These are phyloP conservation scores for Diprion similis DNA, from an alignment of 1,140 invertebrate genomes.

Conservation along the genomic window DNA sequence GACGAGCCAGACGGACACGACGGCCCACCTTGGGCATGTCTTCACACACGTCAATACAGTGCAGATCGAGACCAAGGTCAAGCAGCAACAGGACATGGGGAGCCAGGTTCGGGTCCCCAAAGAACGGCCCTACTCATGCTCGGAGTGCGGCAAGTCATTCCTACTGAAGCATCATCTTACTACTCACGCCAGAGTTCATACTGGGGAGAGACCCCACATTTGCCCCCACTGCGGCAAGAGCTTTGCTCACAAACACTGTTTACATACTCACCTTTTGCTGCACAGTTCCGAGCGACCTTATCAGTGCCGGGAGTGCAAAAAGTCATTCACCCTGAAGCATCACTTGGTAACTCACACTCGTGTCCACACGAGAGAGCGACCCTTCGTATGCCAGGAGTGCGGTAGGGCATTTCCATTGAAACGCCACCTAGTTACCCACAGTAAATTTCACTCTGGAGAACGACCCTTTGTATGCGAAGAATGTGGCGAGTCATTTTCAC, in stretches of 20 bases:
- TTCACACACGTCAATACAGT: conserved; percentile 62
- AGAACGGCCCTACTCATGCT: conserved; percentile 80
- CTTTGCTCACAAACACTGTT: conserved; percentile 84
- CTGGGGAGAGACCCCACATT: conserved; percentile 81
- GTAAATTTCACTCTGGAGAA: conserved; percentile 87
- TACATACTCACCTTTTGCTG: conserved; percentile 80
- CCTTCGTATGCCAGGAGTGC: conserved; percentile 82
- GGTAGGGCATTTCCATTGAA: conserved; percentile 82
- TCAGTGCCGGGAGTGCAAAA: conserved; percentile 85
- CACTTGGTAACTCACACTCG: conserved; percentile 80
- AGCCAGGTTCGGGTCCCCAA: conserved; percentile 68
- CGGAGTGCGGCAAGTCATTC: conserved; percentile 84
- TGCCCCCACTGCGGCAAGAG: conserved; percentile 86
- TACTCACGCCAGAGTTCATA: conserved; percentile 80
- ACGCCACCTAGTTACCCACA: conserved; percentile 83
- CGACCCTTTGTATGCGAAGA: conserved; percentile 85
- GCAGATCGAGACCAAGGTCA: conserved; percentile 65
- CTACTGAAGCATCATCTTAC: conserved; percentile 82
- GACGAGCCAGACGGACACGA: conserved; percentile 58
- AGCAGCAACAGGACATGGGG: conserved; percentile 66
- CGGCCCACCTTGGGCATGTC: conserved; percentile 57
- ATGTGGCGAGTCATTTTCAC: conserved; percentile 88
- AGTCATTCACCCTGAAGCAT: conserved; percentile 84
- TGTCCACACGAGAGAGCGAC: conserved; percentile 75
- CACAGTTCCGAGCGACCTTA: conserved; percentile 84